These are phyloP conservation scores for Julus scandinavius DNA, from an alignment of 2,888 invertebrate species.

Conservation along the genomic window DNA sequence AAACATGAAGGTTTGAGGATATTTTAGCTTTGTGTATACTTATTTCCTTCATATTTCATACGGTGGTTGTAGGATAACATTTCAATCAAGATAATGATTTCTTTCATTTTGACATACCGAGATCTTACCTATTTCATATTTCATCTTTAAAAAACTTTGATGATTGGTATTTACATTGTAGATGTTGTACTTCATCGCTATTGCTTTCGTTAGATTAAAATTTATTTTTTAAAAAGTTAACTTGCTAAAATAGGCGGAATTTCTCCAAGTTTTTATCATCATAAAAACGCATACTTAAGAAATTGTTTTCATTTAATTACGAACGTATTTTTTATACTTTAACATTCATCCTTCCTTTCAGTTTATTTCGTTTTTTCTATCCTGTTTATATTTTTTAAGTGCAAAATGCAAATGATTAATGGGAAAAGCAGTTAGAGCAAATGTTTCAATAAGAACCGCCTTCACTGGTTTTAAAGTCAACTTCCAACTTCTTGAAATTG, in stretches of 20 bases:
- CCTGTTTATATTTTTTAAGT: not conserved
- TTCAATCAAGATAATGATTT: slow-evolving; percentile 1
- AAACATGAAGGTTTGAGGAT: not conserved
- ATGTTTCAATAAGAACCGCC: not conserved
- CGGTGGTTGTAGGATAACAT: not conserved
- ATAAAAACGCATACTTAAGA: too few species aligned
- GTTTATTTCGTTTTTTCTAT: too few species aligned
- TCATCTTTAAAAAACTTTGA: not conserved
- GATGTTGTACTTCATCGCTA: too few species aligned
- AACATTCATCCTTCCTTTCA: too few species aligned
- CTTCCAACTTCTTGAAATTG: not conserved
- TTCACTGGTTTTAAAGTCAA: too few species aligned
- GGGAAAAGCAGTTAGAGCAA: not conserved
- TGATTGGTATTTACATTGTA: not conserved
- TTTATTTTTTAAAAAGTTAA: too few species aligned
- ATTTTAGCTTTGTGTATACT: not conserved
- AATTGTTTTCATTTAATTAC: too few species aligned
- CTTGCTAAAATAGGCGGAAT: too few species aligned
- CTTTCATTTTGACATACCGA: not conserved
- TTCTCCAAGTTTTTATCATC: too few species aligned
- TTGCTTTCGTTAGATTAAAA: too few species aligned
- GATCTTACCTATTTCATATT: not conserved
- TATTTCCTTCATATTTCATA: not conserved
- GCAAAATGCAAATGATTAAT: not conserved
- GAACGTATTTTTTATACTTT: too few species aligned